phyloP scores from a whole-genome alignment of 2,888 invertebrate species.

The Andrena trimmerana region DNA sequence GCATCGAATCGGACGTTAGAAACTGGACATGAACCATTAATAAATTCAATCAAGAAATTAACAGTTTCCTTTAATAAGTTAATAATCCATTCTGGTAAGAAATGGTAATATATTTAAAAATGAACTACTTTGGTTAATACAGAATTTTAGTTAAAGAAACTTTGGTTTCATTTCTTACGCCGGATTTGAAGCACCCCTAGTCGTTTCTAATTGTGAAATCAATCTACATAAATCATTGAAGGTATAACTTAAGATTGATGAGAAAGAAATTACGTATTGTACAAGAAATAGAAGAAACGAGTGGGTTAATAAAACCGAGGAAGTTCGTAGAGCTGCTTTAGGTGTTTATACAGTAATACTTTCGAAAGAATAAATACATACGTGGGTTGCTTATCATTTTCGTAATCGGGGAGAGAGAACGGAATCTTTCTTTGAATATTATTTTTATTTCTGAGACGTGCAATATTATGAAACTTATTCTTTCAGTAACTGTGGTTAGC shows the following conservation, averaged over 20 bases:
- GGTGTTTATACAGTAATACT: not conserved
- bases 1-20: not conserved
- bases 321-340: not conserved
- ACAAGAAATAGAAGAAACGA: not conserved
- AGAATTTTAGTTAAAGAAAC: not conserved
- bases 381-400: not conserved
- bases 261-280: not conserved
- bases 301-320: not conserved
- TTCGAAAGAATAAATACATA: not conserved
- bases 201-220: constrained; percentile 24
- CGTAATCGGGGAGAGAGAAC: not conserved
- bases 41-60: not conserved
- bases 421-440: not conserved
- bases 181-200: constrained; percentile 6
- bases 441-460: not conserved
- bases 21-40: not conserved
- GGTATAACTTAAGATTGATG: not conserved
- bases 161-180: not conserved
- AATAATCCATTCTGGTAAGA: not conserved
- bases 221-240: constrained; percentile 14
- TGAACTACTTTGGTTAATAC: not conserved
- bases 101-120: not conserved
- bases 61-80: not conserved
- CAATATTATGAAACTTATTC: not conserved
- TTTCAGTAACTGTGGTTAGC: not conserved